Conservation (phyloP, 1,140 invertebrate species). For the Listronotus oregonensis region DNA sequence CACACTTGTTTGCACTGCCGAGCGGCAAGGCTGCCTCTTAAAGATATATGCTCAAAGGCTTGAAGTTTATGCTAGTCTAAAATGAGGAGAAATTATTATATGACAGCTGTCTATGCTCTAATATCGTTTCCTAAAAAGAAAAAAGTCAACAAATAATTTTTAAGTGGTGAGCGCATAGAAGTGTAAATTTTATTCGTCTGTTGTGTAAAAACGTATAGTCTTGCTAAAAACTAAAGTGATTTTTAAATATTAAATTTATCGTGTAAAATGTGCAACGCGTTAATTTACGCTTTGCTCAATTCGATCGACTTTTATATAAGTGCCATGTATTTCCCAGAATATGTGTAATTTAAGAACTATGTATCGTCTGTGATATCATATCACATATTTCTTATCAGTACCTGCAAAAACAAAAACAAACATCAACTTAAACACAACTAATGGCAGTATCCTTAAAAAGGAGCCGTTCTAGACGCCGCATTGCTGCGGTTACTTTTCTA, state of each 20-base stretch:
- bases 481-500: constrained; percentile 88
- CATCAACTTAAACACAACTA: constrained; percentile 16
- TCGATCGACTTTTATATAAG: constrained; percentile 33
- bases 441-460: constrained; percentile 59
- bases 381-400: constrained; percentile 30
- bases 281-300: constrained; percentile 30
- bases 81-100: no score
- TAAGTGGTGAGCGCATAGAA: no score
- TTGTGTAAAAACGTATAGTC: no score
- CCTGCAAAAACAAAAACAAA: constrained; percentile 35
- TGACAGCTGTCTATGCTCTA: no score
- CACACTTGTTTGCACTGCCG: no score
- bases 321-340: constrained; percentile 22
- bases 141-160: no score
- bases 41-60: no score
- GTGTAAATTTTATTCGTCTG: no score
- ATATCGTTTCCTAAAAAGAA: no score
- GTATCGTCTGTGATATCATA: constrained; percentile 34
- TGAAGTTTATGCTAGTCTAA: no score
- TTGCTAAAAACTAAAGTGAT: no score
- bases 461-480: constrained; percentile 70
- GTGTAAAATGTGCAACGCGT: constrained; percentile 32
- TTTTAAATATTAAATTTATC: background rate
- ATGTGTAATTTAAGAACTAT: constrained; percentile 37
- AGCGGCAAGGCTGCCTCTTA: no score